Percentiles rank a stretch among this genome's conserved stretches.
Evolutionary conservation across 2,113 vertebrate species (phyloP).

Genomic region (Oenanthe melanoleuca): DNA sequence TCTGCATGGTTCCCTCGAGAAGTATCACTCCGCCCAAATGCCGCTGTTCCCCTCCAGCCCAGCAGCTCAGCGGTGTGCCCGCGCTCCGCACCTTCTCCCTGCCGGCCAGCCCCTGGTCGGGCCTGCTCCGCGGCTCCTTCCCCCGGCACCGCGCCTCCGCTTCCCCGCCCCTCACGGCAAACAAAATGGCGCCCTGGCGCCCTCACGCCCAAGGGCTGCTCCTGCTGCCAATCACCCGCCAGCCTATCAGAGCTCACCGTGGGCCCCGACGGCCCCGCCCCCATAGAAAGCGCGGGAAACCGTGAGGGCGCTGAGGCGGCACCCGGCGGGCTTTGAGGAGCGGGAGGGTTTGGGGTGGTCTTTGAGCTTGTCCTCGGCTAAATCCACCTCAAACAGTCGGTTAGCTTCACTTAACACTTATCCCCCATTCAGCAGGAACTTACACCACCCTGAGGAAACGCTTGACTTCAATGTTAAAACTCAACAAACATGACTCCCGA

Average conservation of each 20-base stretch:
- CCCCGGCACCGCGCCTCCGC: fast-evolving
- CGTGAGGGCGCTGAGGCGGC: fast-evolving
- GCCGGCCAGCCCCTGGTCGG: fast-evolving
- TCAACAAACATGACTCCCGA: fast-evolving
- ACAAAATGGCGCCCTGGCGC: not conserved
- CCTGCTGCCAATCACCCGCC: not conserved
- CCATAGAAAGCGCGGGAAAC: fast-evolving
- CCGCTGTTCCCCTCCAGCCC: not conserved
- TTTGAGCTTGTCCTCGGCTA: fast-evolving
- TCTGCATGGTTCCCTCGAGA: not conserved
- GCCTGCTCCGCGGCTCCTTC: not conserved
- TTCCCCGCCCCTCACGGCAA: not conserved
- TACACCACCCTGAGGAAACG: not conserved
- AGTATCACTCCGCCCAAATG: not conserved
- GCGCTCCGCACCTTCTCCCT: fast-evolving
- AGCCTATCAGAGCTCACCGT: not conserved
- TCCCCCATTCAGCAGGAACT: not conserved
- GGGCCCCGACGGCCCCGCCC: fast-evolving
- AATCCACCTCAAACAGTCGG: fast-evolving
- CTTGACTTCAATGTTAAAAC: not conserved
- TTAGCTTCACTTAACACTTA: not conserved
- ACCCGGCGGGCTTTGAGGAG: fast-evolving
- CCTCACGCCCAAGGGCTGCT: not conserved
- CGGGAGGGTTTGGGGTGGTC: fast-evolving
- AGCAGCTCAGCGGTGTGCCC: not conserved